A percentile compares a stretch with the other conserved stretches of the same genome.
These are phyloP conservation scores for Tretioscincus oriximinensis DNA, from an alignment of 2,113 vertebrate genomes.

Conservation along the genomic window DNA sequence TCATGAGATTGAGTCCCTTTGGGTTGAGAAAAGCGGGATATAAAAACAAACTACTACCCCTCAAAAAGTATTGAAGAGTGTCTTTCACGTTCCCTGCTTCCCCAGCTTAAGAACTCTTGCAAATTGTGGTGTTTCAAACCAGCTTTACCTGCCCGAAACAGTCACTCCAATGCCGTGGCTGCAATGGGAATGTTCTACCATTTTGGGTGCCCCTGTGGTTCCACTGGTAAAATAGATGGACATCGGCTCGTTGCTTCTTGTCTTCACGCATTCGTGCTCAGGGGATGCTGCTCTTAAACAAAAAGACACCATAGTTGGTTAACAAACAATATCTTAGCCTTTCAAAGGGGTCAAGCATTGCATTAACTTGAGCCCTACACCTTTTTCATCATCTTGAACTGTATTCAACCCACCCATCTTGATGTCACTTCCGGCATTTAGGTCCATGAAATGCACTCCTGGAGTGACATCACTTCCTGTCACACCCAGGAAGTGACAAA, in stretches of 20 bases:
- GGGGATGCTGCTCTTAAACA: conserved; percentile 68
- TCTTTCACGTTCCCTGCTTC: conserved; percentile 18
- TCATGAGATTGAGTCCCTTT: too few species aligned
- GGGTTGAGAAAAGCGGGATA: neutral
- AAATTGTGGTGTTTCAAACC: neutral
- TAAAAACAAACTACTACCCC: conserved; percentile 30
- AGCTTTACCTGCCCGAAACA: conserved; percentile 70
- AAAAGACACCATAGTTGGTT: neutral
- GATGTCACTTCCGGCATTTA: too few species aligned
- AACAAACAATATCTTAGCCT: too few species aligned
- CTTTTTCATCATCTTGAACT: neutral
- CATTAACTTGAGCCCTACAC: too few species aligned
- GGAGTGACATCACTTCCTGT: too few species aligned
- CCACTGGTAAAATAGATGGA: conserved; percentile 83
- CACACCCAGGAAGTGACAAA: too few species aligned
- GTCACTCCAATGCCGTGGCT: conserved; percentile 78
- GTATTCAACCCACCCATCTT: neutral
- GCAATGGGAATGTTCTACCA: conserved; percentile 79
- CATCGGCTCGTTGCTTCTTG: conserved; percentile 73
- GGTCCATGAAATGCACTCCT: neutral
- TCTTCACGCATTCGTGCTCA: conserved; percentile 72
- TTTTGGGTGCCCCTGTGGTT: conserved; percentile 81
- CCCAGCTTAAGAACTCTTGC: conserved; percentile 1
- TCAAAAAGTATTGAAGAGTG: neutral
- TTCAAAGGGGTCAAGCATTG: neutral